phyloP scores from a whole-genome alignment of 2,113 vertebrate genomes.

The Caranx melampygus region DNA sequence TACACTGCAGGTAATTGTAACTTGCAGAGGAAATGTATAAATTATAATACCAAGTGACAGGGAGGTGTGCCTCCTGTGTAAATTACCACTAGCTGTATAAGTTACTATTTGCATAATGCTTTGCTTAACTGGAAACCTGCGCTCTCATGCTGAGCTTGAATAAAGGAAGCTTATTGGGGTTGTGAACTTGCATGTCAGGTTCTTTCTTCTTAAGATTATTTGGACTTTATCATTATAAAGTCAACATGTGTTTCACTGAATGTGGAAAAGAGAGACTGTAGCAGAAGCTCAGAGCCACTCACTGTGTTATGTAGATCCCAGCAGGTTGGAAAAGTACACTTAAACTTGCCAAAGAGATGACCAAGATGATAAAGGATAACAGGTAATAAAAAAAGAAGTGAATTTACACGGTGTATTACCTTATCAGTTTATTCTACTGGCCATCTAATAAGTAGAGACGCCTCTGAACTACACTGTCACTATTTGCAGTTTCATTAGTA shows the following conservation, averaged over 20 bases:
- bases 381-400: not conserved
- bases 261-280: not conserved
- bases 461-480: not conserved
- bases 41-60: constrained; percentile 3
- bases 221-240: not conserved
- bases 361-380: not conserved
- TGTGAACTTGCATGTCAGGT: not conserved
- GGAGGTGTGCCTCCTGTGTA: not conserved
- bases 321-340: not conserved
- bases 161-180: not conserved
- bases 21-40: not conserved
- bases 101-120: constrained; percentile 40
- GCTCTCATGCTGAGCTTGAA: not conserved
- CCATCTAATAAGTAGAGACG: not conserved
- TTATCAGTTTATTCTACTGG: constrained; percentile 13
- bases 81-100: not conserved
- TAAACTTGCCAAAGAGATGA: not conserved
- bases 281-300: not conserved
- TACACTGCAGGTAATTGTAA: not conserved
- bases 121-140: constrained; percentile 25
- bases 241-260: not conserved
- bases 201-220: not conserved
- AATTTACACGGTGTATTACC: not conserved
- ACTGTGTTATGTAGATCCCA: not conserved
- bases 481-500: constrained; percentile 37